Base-by-base conservation (phyloP, 2,888 invertebrate genomes). In the Pilophorus perplexus region DNA sequence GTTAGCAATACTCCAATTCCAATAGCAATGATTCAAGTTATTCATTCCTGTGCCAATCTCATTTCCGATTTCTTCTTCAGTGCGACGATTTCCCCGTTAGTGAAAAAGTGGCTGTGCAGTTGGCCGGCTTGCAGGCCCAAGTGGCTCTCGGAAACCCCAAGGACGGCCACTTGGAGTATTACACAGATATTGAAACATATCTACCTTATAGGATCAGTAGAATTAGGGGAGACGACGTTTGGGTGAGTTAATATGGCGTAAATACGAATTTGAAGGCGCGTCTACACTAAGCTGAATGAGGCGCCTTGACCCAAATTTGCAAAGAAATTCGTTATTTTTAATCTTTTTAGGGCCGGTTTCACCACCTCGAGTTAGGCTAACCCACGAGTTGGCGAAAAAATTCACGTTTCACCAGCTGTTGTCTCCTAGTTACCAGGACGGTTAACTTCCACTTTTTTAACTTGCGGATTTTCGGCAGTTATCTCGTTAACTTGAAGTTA, bases 51-150 rank as follows among this genome's bases (percentile, higher is more conserved):
- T 52, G 14, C 16, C 33, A 25, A 12, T 27, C 33, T 27, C 23
- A 60, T 60, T 50, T 68, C 52, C 60, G 62, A 22, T 44, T 44
- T 68, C 68, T 67, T 72, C 78, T 74, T 67, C 76, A 93, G 89
- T 85, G 89, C 79, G 95, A 96, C 78, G 93, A 95, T 78, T 95
- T 93, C 77, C 93, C 93, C 0, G 93, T 96, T 5, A 93, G 92
- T 33, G 93, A 94, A 79, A 92, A 94, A 78, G 93, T 95, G 62
- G 93, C 94, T 0, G 82, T 96, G 1, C 95, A 96, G 77, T 79
- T 96, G 73, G 95, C 95, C 0, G 96, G 96, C 18, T 81, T 96
- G 12, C 95, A 96, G 77, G 93, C 93, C 10, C 95, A 95, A 79
- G 95, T 95, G 46, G 86, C 93, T n/a, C 81, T 94, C 57, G 94